These are phyloP conservation scores for Anodontia alba DNA, from an alignment of 2,888 invertebrate species.

Conservation along the genomic window DNA sequence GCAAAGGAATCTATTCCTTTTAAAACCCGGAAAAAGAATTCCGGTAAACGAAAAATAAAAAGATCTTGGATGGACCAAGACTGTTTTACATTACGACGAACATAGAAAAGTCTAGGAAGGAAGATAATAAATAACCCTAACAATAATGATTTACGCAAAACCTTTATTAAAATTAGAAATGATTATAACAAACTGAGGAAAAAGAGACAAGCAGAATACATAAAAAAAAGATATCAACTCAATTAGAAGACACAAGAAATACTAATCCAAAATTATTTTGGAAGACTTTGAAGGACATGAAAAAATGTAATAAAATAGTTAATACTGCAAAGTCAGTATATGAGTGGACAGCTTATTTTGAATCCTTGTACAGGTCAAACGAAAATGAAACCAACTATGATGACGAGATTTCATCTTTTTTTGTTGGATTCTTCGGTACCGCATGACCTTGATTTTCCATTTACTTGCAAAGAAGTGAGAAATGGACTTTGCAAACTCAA, in stretches of 20 bases:
- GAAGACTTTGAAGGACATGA: constrained; percentile 12
- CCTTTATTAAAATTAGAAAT: constrained; percentile 15
- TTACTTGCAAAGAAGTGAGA: constrained; percentile 12
- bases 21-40: background rate
- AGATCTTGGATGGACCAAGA: constrained; percentile 5
- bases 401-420: background rate
- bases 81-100: background rate
- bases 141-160: constrained; percentile 8
- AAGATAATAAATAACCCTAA: background rate
- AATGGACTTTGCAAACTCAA: constrained; percentile 1
- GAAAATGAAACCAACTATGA: background rate
- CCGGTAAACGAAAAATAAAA: background rate
- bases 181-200: constrained; percentile 16
- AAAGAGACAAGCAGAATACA: constrained; percentile 6
- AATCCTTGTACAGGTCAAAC: background rate
- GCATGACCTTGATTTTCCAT: constrained; percentile 11
- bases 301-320: background rate
- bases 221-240: background rate
- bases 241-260: background rate
- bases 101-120: constrained; percentile 3
- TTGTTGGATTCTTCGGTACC: background rate
- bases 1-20: background rate
- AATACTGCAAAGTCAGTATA: background rate
- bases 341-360: constrained; percentile 7
- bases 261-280: constrained; percentile 21